A percentile compares a stretch with the other conserved stretches of the same genome.
Conservation (phyloP, 1,140 invertebrate genomes). For the Neotoxoptera formosana region DNA sequence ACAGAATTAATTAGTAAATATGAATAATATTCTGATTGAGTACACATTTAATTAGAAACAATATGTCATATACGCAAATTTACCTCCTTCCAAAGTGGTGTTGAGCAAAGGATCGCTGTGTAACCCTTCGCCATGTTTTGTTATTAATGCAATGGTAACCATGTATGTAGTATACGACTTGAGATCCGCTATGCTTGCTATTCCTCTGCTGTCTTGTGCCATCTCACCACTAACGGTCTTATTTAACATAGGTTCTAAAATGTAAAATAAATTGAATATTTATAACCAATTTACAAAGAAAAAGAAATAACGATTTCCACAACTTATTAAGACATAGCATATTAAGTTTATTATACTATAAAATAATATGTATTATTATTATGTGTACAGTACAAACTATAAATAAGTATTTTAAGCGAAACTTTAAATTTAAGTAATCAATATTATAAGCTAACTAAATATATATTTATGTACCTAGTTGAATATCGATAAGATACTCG, state of each 20-base stretch:
- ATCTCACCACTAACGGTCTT: conserved; percentile 60
- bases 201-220: conserved; percentile 61
- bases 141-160: conserved; percentile 76
- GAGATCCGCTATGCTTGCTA: conserved; percentile 65
- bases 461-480: neutral
- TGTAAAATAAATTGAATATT: neutral
- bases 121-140: conserved; percentile 75
- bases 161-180: conserved; percentile 82
- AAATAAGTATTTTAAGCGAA: neutral
- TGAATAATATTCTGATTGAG: neutral
- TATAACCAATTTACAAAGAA: neutral
- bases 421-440: neutral
- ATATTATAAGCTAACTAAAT: neutral
- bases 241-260: conserved; percentile 40
- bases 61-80: neutral
- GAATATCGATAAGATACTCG: neutral
- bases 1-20: neutral
- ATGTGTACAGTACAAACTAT: neutral
- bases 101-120: conserved; percentile 73
- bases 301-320: neutral
- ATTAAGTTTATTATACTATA: too few relatives aligned
- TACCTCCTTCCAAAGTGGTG: conserved; percentile 75
- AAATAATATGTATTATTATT: too few relatives aligned
- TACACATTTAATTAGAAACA: neutral
- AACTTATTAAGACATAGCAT: neutral